Percentiles rank a stretch among this genome's conserved stretches.
These are phyloP conservation scores for Campylomormyrus tamandua DNA, from an alignment of 2,113 vertebrate genomes.

Conservation along the genomic window DNA sequence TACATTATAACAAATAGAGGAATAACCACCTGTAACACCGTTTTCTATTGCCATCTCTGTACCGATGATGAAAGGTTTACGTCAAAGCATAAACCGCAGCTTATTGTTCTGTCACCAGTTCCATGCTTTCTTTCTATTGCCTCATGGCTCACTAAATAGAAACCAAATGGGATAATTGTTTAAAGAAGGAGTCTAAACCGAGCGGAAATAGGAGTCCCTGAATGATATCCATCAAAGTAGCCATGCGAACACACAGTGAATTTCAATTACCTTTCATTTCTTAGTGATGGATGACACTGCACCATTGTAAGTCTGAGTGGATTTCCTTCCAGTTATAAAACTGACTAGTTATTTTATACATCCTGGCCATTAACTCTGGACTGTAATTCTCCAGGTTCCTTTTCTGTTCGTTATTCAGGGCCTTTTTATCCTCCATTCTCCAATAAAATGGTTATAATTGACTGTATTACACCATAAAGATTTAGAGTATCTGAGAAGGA, in stretches of 20 bases:
- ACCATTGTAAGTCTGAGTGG: constrained; percentile 1
- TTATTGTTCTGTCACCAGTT: not conserved
- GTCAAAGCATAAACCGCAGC: not conserved
- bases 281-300: not conserved
- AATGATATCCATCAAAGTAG: constrained; percentile 11
- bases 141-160: not conserved
- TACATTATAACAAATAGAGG: constrained; percentile 31
- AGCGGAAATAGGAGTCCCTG: not conserved
- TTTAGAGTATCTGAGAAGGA: not conserved
- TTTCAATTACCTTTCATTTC: constrained; percentile 5
- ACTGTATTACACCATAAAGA: not conserved
- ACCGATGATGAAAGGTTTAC: constrained; percentile 13
- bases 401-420: not conserved
- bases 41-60: constrained; percentile 29
- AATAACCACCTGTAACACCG: constrained; percentile 35
- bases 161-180: constrained; percentile 17
- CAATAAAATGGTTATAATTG: not conserved
- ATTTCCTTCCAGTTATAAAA: not conserved
- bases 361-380: not conserved
- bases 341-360: constrained; percentile 11
- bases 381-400: not conserved
- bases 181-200: not conserved
- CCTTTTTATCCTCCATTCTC: not conserved
- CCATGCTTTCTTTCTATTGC: not conserved
- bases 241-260: not conserved